phyloP scores from a whole-genome alignment of 1,140 invertebrate genomes.

The Venturia canescens region DNA sequence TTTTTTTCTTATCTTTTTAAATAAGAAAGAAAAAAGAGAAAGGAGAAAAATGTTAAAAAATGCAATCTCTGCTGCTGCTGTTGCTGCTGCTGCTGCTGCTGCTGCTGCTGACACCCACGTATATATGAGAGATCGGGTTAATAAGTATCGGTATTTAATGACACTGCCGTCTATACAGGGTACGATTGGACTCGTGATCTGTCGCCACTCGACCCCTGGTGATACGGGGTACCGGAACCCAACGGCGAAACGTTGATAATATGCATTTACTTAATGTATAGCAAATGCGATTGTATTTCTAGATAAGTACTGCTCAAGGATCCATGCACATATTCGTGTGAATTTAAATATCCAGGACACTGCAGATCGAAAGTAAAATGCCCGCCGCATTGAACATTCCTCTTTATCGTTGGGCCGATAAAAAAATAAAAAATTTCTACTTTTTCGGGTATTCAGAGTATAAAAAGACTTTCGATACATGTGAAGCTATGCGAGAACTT shows the following conservation, averaged over 20 bases:
- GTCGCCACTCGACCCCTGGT: slow-evolving; percentile 18
- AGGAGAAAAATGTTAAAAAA: slow-evolving; percentile 21
- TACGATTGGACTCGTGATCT: slow-evolving; percentile 23
- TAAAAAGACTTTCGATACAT: neutral
- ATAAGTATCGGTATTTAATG: slow-evolving; percentile 10
- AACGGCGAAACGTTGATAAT: slow-evolving; percentile 31
- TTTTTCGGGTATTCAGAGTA: neutral
- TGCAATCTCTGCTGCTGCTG: neutral
- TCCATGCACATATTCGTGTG: neutral
- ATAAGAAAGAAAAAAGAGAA: neutral
- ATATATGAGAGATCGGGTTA: neutral
- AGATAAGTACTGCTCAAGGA: neutral
- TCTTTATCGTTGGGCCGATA: too few species aligned
- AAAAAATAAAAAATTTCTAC: too few species aligned
- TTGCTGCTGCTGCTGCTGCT: too few species aligned
- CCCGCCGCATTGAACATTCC: neutral
- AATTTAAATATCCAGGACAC: slow-evolving; percentile 2
- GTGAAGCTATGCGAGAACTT: neutral
- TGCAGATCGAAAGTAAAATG: neutral
- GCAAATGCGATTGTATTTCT: slow-evolving; percentile 9
- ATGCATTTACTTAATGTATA: neutral
- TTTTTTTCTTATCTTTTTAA: slow-evolving; percentile 32
- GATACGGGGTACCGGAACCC: slow-evolving; percentile 33
- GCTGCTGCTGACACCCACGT: slow-evolving; percentile 28
- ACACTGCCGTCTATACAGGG: neutral